phyloP scores from a whole-genome alignment of 1,140 invertebrate species.

The Choristoneura fumiferana region DNA sequence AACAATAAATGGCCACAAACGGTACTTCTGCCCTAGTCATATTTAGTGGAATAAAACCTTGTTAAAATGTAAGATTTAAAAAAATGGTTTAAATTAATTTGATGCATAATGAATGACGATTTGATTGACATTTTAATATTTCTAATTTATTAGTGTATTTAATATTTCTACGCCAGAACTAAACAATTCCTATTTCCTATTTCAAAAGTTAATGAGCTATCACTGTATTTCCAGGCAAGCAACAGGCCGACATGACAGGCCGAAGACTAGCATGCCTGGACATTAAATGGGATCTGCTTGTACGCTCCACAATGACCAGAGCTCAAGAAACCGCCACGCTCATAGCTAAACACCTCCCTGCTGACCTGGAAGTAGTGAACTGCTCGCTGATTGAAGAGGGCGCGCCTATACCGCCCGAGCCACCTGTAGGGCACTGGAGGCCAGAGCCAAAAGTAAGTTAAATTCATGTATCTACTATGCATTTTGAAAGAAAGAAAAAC shows the following conservation, averaged over 20 bases:
- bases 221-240: slow-evolving; percentile 80
- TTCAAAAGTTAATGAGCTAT: no score
- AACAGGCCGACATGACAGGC: slow-evolving; percentile 92
- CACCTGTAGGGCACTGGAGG: slow-evolving; percentile 91
- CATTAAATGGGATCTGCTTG: slow-evolving; percentile 87
- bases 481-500: no score
- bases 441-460: slow-evolving; percentile 80
- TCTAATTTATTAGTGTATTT: no score
- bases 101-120: no score
- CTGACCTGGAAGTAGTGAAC: slow-evolving; percentile 79
- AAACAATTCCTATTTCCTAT: slow-evolving; percentile 1
- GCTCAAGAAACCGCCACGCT: slow-evolving; percentile 94
- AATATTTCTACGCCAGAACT: no score
- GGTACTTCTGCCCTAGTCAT: no score
- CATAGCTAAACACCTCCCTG: slow-evolving; percentile 84
- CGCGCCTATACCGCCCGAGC: slow-evolving; percentile 96
- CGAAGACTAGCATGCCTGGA: slow-evolving; percentile 85
- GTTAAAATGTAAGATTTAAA: no score
- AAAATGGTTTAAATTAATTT: no score
- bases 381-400: slow-evolving; percentile 94
- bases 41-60: no score
- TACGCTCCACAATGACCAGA: slow-evolving; percentile 95
- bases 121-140: no score
- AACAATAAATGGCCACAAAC: no score
- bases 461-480: neutral